Evolutionary conservation across 2,888 invertebrate species (phyloP).

Genomic region (Coenonympha arcania): DNA sequence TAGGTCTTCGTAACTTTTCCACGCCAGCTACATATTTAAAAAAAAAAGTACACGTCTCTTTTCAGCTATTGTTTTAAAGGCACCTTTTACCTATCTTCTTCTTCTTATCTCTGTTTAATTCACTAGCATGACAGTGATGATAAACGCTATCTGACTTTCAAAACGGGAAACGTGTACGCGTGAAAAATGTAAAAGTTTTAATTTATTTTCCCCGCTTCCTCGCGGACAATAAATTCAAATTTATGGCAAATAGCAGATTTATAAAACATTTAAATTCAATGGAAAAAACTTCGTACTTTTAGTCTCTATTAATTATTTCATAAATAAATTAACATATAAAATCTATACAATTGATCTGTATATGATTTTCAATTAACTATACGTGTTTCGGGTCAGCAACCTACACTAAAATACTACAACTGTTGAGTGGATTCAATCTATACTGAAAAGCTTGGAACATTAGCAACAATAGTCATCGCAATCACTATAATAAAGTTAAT

Average conservation of each 20-base stretch:
- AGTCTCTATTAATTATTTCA: too few relatives aligned
- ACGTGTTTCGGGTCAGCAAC: too few relatives aligned
- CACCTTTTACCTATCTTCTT: too few relatives aligned
- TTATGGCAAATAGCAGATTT: constrained; percentile 1
- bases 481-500: background rate
- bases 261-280: constrained; percentile 10
- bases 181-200: constrained; percentile 10
- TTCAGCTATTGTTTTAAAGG: too few relatives aligned
- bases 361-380: too few relatives aligned
- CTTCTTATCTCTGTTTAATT: background rate
- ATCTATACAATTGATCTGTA: background rate
- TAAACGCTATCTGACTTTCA: constrained; percentile 2
- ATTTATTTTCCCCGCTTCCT: constrained; percentile 5
- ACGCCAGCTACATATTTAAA: too few relatives aligned
- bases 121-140: background rate
- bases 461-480: background rate
- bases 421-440: too few relatives aligned
- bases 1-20: too few relatives aligned
- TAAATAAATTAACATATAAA: background rate
- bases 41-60: too few relatives aligned
- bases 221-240: constrained; percentile 5
- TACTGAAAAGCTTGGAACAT: background rate
- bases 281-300: too few relatives aligned
- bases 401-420: too few relatives aligned
- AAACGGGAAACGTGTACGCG: constrained; percentile 1